Evolutionary conservation across 2,113 vertebrate species (phyloP).

Genomic region (Carlito syrichta): DNA sequence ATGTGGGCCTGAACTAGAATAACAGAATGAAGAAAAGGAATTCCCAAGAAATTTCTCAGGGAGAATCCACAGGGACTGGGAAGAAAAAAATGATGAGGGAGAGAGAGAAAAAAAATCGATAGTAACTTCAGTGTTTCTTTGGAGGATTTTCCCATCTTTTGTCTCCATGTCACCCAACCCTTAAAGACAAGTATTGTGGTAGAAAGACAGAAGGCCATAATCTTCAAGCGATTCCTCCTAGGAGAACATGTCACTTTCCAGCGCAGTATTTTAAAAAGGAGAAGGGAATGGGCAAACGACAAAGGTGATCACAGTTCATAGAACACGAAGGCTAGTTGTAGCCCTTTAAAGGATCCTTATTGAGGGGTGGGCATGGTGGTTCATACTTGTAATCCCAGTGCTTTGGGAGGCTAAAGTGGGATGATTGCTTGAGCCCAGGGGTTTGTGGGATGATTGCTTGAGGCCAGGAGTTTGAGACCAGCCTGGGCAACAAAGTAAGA

Average conservation of each 20-base stretch:
- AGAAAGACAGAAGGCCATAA: neutral
- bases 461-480: too few species aligned
- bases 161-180: neutral
- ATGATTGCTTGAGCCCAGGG: too few species aligned
- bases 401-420: too few species aligned
- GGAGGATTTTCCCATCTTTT: neutral
- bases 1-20: neutral
- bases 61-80: too few species aligned
- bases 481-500: too few species aligned
- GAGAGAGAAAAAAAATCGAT: neutral
- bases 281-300: neutral
- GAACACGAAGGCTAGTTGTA: neutral
- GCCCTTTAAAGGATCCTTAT: too few species aligned
- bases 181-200: neutral
- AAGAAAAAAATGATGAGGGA: neutral
- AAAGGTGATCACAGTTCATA: neutral
- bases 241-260: neutral
- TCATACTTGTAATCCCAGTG: too few species aligned
- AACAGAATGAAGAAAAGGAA: neutral
- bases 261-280: neutral
- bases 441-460: too few species aligned
- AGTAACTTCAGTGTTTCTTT: neutral
- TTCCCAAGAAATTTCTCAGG: neutral
- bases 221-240: neutral
- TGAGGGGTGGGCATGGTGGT: too few species aligned